Percentiles rank a stretch among this genome's conserved stretches.
Conservation (phyloP, 2,113 vertebrate species). For the Lampris incognitus region DNA sequence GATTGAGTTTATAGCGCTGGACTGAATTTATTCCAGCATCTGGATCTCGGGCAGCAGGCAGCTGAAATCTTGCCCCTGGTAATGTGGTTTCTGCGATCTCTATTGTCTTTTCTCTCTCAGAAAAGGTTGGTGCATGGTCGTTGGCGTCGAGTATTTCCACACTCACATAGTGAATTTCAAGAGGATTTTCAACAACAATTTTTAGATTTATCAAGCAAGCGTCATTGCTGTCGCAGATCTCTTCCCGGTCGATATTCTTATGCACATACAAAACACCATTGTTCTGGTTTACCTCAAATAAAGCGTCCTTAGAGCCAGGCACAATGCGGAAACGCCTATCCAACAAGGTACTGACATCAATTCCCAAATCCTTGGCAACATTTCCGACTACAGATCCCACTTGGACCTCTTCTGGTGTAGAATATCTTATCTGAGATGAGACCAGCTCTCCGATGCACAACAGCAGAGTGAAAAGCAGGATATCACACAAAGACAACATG, state of each 20-base stretch:
- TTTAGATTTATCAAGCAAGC: constrained; percentile 54
- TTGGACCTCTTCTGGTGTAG: constrained; percentile 36
- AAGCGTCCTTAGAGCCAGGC: constrained; percentile 36
- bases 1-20: constrained; percentile 47
- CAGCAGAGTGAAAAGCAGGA: background rate
- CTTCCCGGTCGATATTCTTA: constrained; percentile 58
- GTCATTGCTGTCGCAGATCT: constrained; percentile 35
- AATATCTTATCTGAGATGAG: constrained; percentile 37
- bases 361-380: constrained; percentile 58
- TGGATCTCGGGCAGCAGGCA: constrained; percentile 51
- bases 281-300: constrained; percentile 55
- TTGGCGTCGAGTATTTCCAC: constrained; percentile 61
- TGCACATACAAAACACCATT: constrained; percentile 53
- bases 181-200: constrained; percentile 58
- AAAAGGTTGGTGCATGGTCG: constrained; percentile 51
- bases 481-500: constrained; percentile 1
- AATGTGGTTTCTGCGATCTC: constrained; percentile 52
- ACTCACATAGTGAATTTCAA: constrained; percentile 56
- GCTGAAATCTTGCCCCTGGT: constrained; percentile 44
- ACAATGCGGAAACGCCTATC: constrained; percentile 56
- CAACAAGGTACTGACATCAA: constrained; percentile 41
- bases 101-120: constrained; percentile 37
- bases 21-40: constrained; percentile 48
- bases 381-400: constrained; percentile 57
- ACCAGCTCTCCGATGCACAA: constrained; percentile 1